These are phyloP conservation scores for Euschistus heros DNA, from an alignment of 1,140 invertebrate species.

Conservation along the genomic window DNA sequence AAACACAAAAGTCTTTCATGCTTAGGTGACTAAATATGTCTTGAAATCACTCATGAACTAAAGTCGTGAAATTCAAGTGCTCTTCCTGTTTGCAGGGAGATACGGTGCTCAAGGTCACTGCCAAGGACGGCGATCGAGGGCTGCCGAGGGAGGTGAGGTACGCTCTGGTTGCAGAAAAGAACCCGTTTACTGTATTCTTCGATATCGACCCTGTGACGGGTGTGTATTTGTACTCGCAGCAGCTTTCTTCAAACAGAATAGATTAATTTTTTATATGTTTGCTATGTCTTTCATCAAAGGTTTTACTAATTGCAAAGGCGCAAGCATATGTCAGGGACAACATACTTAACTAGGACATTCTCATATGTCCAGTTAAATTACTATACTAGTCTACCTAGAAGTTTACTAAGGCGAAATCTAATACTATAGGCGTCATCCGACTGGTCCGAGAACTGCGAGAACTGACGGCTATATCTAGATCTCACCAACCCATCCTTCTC, in stretches of 20 bases:
- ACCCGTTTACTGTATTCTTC: slow-evolving; percentile 72
- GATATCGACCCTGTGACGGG: slow-evolving; percentile 70
- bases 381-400: too few species aligned
- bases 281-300: too few species aligned
- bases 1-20: too few species aligned
- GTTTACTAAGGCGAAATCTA: neutral
- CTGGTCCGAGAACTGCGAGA: slow-evolving; percentile 61
- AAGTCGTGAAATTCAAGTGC: too few species aligned
- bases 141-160: slow-evolving; percentile 70
- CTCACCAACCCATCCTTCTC: slow-evolving; percentile 64
- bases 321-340: too few species aligned
- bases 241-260: too few species aligned
- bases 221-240: slow-evolving; percentile 32
- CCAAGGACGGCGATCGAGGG: slow-evolving; percentile 81
- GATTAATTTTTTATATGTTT: neutral
- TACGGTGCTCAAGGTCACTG: slow-evolving; percentile 56
- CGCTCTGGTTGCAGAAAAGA: slow-evolving; percentile 67
- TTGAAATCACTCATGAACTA: too few species aligned
- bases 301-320: too few species aligned
- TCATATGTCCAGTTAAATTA: too few species aligned
- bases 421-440: slow-evolving; percentile 37
- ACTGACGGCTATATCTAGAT: slow-evolving; percentile 60
- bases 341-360: too few species aligned
- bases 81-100: slow-evolving; percentile 41
- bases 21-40: too few species aligned